Percentiles rank a stretch among this genome's conserved stretches.
Evolutionary conservation across 1,140 invertebrate genomes (phyloP).

Genomic region (Muscidifurax raptorellus): DNA sequence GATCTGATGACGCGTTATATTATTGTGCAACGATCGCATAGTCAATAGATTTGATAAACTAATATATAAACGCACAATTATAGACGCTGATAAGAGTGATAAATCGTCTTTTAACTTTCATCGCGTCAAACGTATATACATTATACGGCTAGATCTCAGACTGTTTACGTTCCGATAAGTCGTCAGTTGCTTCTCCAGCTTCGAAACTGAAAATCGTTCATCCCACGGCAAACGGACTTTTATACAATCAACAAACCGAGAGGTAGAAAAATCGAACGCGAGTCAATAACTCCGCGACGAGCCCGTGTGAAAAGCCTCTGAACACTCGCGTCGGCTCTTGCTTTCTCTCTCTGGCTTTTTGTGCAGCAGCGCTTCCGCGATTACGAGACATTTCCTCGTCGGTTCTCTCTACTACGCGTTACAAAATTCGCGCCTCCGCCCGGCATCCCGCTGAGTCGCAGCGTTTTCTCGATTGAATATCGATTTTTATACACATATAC

Average conservation of each 20-base stretch:
- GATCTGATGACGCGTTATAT: not conserved
- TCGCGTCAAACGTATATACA: not conserved
- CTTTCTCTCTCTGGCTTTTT: not conserved
- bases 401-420: conserved; percentile 7
- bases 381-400: conserved; percentile 31
- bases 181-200: not conserved
- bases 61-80: not conserved
- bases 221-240: too few relatives aligned
- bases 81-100: not conserved
- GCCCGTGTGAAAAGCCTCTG: conserved; percentile 15
- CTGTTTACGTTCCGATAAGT: not conserved
- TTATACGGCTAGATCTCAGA: not conserved
- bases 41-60: conserved; percentile 20
- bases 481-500: not conserved
- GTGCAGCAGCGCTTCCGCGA: conserved; percentile 22
- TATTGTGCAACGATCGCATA: not conserved
- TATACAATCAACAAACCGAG: too few relatives aligned
- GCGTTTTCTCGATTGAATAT: conserved; percentile 23
- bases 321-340: not conserved
- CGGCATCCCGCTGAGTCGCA: not conserved
- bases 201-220: too few relatives aligned
- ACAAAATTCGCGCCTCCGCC: conserved; percentile 25
- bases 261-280: too few relatives aligned
- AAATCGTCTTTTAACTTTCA: not conserved
- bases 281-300: not conserved